Conservation (phyloP, 2,113 vertebrate genomes). For the Peromyscus polionotus region DNA sequence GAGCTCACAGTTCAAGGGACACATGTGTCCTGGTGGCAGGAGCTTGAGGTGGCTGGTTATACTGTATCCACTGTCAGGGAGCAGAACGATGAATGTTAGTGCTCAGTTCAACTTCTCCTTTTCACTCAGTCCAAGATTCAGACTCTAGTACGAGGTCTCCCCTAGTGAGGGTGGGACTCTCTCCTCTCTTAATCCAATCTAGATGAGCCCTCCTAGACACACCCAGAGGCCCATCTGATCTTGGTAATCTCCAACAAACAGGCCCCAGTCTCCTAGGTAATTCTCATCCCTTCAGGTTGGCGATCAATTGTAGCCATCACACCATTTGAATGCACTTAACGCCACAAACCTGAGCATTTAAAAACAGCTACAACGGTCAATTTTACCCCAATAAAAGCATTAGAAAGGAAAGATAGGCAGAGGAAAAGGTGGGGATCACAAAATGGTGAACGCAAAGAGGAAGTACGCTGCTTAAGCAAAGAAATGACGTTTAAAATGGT, state of each 20-base stretch:
- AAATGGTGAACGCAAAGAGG: neutral
- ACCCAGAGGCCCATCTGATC: neutral
- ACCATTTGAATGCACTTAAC: neutral
- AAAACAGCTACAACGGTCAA: neutral
- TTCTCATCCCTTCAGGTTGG: neutral
- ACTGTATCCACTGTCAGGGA: too few species aligned
- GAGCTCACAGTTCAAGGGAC: neutral
- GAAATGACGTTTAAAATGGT: neutral
- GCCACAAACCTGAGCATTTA: neutral
- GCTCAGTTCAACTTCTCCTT: neutral
- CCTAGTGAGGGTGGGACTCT: neutral
- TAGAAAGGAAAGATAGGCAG: neutral
- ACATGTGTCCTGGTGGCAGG: too few species aligned
- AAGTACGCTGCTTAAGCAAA: neutral
- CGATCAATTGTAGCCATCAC: too few species aligned
- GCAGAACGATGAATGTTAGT: neutral
- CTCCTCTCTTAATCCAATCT: too few species aligned
- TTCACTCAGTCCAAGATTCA: neutral
- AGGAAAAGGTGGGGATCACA: neutral
- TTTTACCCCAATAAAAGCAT: neutral
- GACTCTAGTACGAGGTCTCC: neutral
- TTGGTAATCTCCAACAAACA: neutral
- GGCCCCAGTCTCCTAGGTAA: neutral
- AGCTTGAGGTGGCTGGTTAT: too few species aligned
- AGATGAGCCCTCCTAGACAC: too few species aligned